Conservation (phyloP, 2,113 vertebrate species). For the Oncorhynchus mykiss region DNA sequence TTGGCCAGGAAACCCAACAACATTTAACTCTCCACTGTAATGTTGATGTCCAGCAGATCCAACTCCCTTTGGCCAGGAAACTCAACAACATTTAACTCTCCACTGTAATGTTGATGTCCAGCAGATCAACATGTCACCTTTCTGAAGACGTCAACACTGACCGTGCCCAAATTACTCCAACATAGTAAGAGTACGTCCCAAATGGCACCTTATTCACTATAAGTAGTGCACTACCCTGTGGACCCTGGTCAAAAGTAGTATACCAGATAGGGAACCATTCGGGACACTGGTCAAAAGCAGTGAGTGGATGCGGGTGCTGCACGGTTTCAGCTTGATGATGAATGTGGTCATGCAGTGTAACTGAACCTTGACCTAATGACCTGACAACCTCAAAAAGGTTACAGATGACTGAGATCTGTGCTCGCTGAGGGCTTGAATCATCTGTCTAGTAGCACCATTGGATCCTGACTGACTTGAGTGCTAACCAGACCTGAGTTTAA, state of each 20-base stretch:
- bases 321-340: neutral
- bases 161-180: neutral
- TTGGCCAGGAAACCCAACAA: too few relatives aligned
- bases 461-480: too few relatives aligned
- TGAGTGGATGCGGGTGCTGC: neutral
- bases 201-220: neutral
- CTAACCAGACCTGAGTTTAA: neutral
- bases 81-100: conserved; percentile 40
- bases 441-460: neutral
- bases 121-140: neutral
- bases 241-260: too few relatives aligned
- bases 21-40: conserved; percentile 35
- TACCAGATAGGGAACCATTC: neutral
- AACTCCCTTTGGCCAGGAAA: conserved; percentile 59
- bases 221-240: too few relatives aligned
- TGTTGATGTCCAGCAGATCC: neutral
- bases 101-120: neutral
- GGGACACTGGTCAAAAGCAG: neutral
- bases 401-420: neutral
- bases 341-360: neutral
- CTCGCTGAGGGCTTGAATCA: neutral
- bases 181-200: too few relatives aligned
- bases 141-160: too few relatives aligned
- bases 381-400: neutral
- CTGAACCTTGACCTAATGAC: neutral